Conservation (phyloP, 2,888 invertebrate species). For the Sipha maydis region DNA sequence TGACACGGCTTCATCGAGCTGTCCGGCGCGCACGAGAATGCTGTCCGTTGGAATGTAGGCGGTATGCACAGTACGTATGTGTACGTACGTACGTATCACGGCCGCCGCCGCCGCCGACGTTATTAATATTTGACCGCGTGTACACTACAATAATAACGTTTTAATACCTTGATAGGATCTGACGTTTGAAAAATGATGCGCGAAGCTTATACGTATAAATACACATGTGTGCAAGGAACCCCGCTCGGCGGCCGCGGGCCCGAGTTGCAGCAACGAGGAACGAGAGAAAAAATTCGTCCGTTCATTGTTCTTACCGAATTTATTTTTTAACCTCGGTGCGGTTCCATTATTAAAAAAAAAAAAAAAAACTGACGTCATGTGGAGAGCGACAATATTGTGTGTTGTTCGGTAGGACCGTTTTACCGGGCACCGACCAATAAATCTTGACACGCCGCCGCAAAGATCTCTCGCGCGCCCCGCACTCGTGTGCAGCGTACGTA, state of each 20-base stretch:
- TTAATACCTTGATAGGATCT: constrained; percentile 61
- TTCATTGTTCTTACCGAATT: constrained; percentile 61
- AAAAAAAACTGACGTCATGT: constrained; percentile 48
- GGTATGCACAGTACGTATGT: neutral
- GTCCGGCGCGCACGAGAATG: constrained; percentile 57
- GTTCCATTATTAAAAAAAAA: constrained; percentile 55
- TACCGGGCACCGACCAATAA: constrained; percentile 53
- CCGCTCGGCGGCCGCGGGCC: neutral
- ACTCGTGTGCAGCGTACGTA: neutral
- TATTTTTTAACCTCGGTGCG: constrained; percentile 51
- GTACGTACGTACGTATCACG: neutral
- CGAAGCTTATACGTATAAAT: constrained; percentile 1
- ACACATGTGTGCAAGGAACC: too few species aligned
- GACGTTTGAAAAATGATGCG: constrained; percentile 61
- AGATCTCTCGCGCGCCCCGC: neutral
- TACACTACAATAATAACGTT: constrained; percentile 48
- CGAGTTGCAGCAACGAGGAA: neutral
- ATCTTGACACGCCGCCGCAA: constrained; percentile 59
- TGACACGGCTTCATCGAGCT: constrained; percentile 39
- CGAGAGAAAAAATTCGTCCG: constrained; percentile 51
- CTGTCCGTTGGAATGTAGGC: constrained; percentile 51
- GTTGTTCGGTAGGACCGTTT: constrained; percentile 61
- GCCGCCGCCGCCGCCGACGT: constrained; percentile 47
- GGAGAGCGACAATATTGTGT: constrained; percentile 60
- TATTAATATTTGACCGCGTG: constrained; percentile 56